Base-by-base conservation (phyloP, 2,888 invertebrate genomes). In the Iselma pallidipennis region DNA sequence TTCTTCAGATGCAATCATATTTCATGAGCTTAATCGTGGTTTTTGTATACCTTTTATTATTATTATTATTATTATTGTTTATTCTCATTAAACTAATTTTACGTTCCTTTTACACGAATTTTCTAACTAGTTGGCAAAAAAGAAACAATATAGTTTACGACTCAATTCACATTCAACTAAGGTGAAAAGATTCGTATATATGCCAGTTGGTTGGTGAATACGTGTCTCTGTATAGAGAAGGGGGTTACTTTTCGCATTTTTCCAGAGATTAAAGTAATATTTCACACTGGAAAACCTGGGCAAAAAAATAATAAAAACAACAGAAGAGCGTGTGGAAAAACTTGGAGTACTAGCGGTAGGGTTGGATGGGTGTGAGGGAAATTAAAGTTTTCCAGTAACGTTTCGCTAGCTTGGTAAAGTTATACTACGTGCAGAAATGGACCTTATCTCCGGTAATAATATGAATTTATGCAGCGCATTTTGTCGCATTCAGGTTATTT, bases 221-320 rank as follows among this genome's bases (percentile, higher is more conserved):
- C 21, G 45, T 45, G 45, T 21, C 21, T 19, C 4, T 45, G 21
- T 45, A 45, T 45, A 45, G 21, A 45, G 21, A 45, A 21, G 45
- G 21, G 21, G n/a, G 77, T 76, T 78, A 77, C 78, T 79, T 79
- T 77, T 76, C 77, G 75, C 78, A 78, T 79, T 80, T 45, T 77
- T 71, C 71, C 78, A 72, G 78, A 81, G 81, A 81, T 81, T 81
- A 81, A 81, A 81, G 81, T 80, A 79, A 81, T 81, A 81, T 81
- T 81, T 81, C 78, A 81, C 79, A 71, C 21, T 10, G 10, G 21
- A 25, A 25, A 25, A 25, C 25, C 25, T 25, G 25, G 25, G 3
- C 19, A 66, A 70, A 45, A 19, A 45, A 45, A 45, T 10, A 19
- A 16, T 3, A 45, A 1, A 33, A 2, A 33, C n/a, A n/a, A 33